Evolutionary conservation across 2,113 vertebrate species (phyloP).

Genomic region (Perognathus longimembris): DNA sequence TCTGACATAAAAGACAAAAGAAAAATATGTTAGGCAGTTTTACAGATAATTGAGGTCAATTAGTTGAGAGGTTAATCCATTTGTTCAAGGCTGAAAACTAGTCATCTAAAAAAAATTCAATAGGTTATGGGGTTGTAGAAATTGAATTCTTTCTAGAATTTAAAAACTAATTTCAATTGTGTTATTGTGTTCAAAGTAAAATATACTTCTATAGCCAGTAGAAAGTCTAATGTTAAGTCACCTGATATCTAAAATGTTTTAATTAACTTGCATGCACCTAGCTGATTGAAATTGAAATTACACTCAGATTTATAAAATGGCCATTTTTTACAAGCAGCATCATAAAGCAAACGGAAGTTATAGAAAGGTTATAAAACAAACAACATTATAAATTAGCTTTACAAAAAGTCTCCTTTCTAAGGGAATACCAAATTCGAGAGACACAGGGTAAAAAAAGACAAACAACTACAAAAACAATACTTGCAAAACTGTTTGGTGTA

Average conservation of each 20-base stretch:
- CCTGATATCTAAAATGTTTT: slow-evolving; percentile 14
- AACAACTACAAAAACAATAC: too few relatives aligned
- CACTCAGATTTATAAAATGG: too few relatives aligned
- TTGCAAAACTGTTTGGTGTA: too few relatives aligned
- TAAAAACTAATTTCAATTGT: slow-evolving; percentile 33
- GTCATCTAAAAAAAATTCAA: not conserved
- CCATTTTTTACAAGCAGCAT: not conserved
- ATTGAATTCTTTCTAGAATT: not conserved
- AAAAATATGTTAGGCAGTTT: not conserved
- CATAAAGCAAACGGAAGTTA: slow-evolving; percentile 22
- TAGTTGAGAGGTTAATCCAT: not conserved
- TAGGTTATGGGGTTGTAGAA: slow-evolving; percentile 5
- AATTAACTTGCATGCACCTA: too few relatives aligned
- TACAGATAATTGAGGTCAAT: slow-evolving; percentile 14
- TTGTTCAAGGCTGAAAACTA: slow-evolving; percentile 15
- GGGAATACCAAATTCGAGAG: too few relatives aligned
- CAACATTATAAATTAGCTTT: not conserved
- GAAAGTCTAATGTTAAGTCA: not conserved
- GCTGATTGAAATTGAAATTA: too few relatives aligned
- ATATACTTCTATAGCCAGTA: not conserved
- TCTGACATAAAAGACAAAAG: slow-evolving; percentile 29
- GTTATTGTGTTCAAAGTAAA: not conserved
- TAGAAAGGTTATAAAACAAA: not conserved
- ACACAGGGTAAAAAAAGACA: too few relatives aligned
- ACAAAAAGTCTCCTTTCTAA: not conserved